These are phyloP conservation scores for Microdon myrmicae DNA, from an alignment of 2,888 invertebrate genomes.

Conservation along the genomic window DNA sequence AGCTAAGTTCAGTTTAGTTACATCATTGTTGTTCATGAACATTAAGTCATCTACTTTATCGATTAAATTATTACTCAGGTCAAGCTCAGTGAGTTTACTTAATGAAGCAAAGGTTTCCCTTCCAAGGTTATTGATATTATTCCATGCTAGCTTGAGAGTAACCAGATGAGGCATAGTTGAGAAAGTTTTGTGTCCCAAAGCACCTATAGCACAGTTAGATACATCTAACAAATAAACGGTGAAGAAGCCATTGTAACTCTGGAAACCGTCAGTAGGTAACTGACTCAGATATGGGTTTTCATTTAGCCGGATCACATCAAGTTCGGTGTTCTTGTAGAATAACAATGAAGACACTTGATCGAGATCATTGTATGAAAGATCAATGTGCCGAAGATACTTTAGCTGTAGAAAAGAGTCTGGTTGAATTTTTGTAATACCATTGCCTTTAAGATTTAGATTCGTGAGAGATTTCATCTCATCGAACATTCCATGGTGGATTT, in stretches of 20 bases:
- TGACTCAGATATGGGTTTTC: conserved; percentile 76
- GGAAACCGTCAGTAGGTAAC: conserved; percentile 76
- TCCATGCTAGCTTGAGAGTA: conserved; percentile 75
- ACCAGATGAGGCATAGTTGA: conserved; percentile 77
- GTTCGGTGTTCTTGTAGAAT: conserved; percentile 75
- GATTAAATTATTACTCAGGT: conserved; percentile 78
- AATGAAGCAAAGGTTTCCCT: conserved; percentile 70
- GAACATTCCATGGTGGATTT: conserved; percentile 75
- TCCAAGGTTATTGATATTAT: conserved; percentile 72
- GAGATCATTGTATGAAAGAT: conserved; percentile 79
- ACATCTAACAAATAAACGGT: conserved; percentile 78
- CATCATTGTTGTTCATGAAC: conserved; percentile 75
- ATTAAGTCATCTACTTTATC: conserved; percentile 71
- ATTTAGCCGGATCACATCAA: conserved; percentile 77
- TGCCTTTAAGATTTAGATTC: conserved; percentile 76
- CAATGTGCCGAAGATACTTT: conserved; percentile 75
- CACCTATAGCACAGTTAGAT: conserved; percentile 76
- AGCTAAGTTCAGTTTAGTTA: conserved; percentile 74
- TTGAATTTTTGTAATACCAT: conserved; percentile 76
- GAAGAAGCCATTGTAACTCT: conserved; percentile 71
- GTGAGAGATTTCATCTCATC: conserved; percentile 73
- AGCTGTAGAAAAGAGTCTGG: conserved; percentile 76
- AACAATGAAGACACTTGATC: conserved; percentile 75
- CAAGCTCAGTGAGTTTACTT: conserved; percentile 74
- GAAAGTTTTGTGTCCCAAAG: conserved; percentile 73